Evolutionary conservation across 2,113 vertebrate genomes (phyloP).

Genomic region (Salvator merianae): DNA sequence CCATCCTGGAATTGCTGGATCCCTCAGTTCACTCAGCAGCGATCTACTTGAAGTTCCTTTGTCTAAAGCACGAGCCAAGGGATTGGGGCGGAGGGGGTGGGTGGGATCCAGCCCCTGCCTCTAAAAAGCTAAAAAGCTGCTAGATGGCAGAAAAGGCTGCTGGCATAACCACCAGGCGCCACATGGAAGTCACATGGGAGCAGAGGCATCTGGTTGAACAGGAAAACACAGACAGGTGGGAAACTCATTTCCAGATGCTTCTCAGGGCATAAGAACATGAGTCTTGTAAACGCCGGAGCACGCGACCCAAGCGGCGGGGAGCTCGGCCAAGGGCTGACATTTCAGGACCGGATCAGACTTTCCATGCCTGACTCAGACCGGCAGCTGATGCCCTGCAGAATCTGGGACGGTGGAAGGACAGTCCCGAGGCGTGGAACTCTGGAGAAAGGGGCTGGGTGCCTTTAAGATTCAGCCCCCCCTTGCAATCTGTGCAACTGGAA

Average conservation of each 20-base stretch:
- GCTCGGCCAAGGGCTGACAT: not conserved
- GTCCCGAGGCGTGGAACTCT: not conserved
- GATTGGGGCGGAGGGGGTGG: no score
- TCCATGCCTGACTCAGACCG: not conserved
- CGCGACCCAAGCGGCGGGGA: not conserved
- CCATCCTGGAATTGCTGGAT: no score
- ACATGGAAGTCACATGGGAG: not conserved
- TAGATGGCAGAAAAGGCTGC: not conserved
- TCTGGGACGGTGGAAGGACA: not conserved
- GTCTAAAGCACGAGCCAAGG: not conserved
- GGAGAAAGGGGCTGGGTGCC: not conserved
- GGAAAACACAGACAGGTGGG: conserved; percentile 11
- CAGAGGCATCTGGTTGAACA: not conserved
- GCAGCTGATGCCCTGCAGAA: not conserved
- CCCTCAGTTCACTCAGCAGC: no score
- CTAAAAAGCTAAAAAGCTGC: not conserved
- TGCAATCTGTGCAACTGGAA: no score
- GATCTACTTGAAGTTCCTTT: no score
- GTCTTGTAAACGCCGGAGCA: not conserved
- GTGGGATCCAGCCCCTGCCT: no score
- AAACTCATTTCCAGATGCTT: not conserved
- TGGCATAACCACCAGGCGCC: not conserved
- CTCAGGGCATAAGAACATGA: not conserved
- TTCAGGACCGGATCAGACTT: not conserved
- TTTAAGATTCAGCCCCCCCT: not conserved